phyloP scores from a whole-genome alignment of 1,140 invertebrate species.

The Hetaerina americana region DNA sequence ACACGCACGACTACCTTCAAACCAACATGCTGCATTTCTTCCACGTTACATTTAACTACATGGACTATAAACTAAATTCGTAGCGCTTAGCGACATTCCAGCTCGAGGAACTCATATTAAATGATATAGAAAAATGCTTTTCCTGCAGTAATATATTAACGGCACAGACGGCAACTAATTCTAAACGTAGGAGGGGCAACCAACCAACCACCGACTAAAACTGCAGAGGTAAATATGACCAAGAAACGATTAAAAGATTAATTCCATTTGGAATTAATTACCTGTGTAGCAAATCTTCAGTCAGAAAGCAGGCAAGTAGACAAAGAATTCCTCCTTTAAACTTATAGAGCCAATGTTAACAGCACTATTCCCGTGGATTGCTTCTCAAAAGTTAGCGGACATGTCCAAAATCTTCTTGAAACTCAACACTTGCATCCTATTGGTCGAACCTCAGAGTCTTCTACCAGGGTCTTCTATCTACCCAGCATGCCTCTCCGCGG shows the following conservation, averaged over 20 bases:
- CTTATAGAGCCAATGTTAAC: too few species aligned
- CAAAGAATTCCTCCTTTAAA: too few species aligned
- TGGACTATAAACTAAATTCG: too few species aligned
- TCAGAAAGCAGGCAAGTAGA: not conserved
- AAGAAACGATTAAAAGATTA: not conserved
- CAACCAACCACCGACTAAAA: not conserved
- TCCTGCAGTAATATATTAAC: not conserved
- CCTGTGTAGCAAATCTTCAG: not conserved
- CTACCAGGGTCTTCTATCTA: constrained; percentile 35
- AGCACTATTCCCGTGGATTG: too few species aligned
- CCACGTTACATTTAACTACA: not conserved
- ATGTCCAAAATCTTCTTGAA: constrained; percentile 9
- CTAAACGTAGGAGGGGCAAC: not conserved
- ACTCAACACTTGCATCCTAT: constrained; percentile 19
- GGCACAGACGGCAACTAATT: not conserved
- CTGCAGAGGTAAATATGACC: not conserved
- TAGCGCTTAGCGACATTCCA: too few species aligned
- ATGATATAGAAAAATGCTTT: not conserved
- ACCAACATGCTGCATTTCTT: not conserved
- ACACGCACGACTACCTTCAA: not conserved
- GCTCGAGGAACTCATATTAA: too few species aligned
- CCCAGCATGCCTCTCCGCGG: constrained; percentile 20
- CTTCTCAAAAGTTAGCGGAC: too few species aligned
- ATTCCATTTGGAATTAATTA: not conserved
- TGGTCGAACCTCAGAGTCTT: constrained; percentile 31